Percentiles rank a stretch among this genome's conserved stretches.
Evolutionary conservation across 2,888 invertebrate species (phyloP).

Genomic region (Himalopsyche japonica): DNA sequence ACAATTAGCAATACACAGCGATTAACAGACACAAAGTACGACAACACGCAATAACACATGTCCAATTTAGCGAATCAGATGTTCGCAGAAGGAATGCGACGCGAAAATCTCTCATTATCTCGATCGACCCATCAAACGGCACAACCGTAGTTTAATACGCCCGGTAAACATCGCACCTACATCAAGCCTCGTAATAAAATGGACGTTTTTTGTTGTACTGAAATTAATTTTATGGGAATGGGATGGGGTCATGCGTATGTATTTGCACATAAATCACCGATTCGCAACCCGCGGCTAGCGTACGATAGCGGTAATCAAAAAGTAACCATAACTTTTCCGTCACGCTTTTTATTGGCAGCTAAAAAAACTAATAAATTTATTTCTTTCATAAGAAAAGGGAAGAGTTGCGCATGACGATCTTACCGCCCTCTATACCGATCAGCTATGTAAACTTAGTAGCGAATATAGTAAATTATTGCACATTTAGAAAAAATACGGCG

Average conservation of each 20-base stretch:
- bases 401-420: too few relatives aligned
- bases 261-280: background rate
- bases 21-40: background rate
- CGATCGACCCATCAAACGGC: background rate
- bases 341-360: too few relatives aligned
- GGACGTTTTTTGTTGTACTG: background rate
- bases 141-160: background rate
- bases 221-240: background rate
- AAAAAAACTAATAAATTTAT: too few relatives aligned
- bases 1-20: background rate
- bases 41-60: background rate
- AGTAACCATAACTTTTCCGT: too few relatives aligned
- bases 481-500: too few relatives aligned
- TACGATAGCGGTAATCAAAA: background rate
- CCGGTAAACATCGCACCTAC: background rate
- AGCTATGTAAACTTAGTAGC: too few relatives aligned
- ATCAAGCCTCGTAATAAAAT: background rate
- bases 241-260: background rate
- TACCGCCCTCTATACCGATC: too few relatives aligned
- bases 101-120: background rate
- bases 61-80: background rate
- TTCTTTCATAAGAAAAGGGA: too few relatives aligned
- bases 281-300: background rate
- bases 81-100: background rate
- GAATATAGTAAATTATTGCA: too few relatives aligned